phyloP scores from a whole-genome alignment of 2,797 vertebrate species.

The Valencia hispanica region DNA sequence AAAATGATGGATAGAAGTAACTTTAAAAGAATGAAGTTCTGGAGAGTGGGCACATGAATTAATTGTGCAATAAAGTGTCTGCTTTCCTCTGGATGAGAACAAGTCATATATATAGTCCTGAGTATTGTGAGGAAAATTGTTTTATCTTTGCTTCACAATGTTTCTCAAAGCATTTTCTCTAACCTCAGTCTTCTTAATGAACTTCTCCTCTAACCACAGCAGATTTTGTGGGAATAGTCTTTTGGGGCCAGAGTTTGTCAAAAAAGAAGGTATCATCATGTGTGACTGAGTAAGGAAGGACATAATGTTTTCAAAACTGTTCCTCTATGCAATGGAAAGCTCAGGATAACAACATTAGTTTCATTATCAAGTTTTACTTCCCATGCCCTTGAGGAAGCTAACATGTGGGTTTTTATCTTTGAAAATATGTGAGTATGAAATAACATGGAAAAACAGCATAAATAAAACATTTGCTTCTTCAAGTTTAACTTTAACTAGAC shows the following conservation, averaged over 20 bases:
- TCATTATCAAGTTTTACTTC: constrained; percentile 49
- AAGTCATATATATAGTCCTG: background rate
- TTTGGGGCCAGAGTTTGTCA: background rate
- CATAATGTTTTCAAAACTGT: constrained; percentile 17
- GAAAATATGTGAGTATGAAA: background rate
- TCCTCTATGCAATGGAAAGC: background rate
- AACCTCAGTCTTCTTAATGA: constrained; percentile 10
- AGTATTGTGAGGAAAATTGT: constrained; percentile 50
- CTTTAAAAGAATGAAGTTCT: constrained; percentile 14
- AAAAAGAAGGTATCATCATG: background rate
- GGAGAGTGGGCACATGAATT: constrained; percentile 27
- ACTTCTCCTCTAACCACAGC: constrained; percentile 5
- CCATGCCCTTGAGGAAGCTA: constrained; percentile 57
- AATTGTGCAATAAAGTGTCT: constrained; percentile 34
- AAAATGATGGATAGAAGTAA: background rate
- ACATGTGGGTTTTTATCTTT: constrained; percentile 41
- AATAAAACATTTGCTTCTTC: constrained; percentile 1
- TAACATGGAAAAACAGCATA: constrained; percentile 13
- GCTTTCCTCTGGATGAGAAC: constrained; percentile 9
- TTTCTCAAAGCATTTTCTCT: constrained; percentile 49
- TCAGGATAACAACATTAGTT: constrained; percentile 24
- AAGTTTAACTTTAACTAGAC: constrained; percentile 1
- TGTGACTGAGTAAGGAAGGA: background rate
- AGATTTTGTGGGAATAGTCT: constrained; percentile 27
- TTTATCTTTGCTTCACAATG: constrained; percentile 22